Percentiles rank a stretch among this genome's conserved stretches.
phyloP scores from a whole-genome alignment of 2,888 invertebrate species.

The Dicycla oo region DNA sequence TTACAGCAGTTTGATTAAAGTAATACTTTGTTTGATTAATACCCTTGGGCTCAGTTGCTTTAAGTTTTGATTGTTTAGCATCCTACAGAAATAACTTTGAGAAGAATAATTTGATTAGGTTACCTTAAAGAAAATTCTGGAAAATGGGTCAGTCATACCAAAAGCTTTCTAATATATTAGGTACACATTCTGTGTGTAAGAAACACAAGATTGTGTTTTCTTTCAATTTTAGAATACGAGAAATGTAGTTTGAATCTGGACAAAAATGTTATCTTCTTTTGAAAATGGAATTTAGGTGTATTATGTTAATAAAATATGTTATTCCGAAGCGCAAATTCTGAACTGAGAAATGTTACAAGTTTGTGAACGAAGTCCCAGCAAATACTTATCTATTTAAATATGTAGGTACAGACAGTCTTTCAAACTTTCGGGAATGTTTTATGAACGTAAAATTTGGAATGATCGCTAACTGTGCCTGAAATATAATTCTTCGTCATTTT shows the following conservation, averaged over 20 bases:
- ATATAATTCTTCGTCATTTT: too few relatives aligned
- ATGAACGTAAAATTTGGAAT: too few relatives aligned
- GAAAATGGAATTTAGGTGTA: not conserved
- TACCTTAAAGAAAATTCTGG: too few relatives aligned
- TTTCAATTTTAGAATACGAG: not conserved
- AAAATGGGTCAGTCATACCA: too few relatives aligned
- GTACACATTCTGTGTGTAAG: too few relatives aligned
- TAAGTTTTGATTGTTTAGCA: constrained; percentile 6
- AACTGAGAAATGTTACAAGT: not conserved
- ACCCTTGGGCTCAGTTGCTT: not conserved
- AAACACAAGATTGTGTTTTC: not conserved
- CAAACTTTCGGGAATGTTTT: not conserved
- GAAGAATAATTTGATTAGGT: not conserved
- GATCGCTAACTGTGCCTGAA: too few relatives aligned
- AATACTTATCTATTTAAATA: not conserved
- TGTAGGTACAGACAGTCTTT: not conserved
- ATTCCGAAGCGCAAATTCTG: not conserved
- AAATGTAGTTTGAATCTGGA: not conserved
- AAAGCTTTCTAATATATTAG: too few relatives aligned
- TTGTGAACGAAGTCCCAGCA: not conserved
- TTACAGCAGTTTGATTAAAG: constrained; percentile 5
- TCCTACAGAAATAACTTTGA: too few relatives aligned
- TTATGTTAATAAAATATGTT: not conserved
- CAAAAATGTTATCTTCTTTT: not conserved
- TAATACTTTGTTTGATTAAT: constrained; percentile 15